phyloP scores from a whole-genome alignment of 2,797 vertebrate genomes.

The Ibycter americanus region DNA sequence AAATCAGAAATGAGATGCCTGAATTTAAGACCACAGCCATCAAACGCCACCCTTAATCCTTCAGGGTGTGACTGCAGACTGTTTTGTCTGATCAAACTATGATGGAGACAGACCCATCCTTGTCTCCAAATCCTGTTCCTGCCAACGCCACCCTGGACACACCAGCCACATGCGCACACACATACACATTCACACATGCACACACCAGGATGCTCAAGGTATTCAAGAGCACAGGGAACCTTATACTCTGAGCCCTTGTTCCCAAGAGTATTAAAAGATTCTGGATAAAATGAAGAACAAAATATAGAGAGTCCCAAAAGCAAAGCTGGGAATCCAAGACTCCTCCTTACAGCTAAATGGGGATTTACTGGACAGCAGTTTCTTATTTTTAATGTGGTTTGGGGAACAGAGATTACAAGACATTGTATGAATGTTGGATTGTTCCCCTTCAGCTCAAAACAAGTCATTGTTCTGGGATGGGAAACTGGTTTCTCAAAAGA shows the following conservation, averaged over 20 bases:
- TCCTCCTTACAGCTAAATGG: background rate
- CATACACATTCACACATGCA: no score
- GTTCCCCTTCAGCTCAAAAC: conserved; percentile 1
- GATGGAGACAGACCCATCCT: background rate
- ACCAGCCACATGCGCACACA: background rate
- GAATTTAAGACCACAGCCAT: background rate
- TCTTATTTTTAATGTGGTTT: background rate
- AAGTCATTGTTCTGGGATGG: conserved; percentile 24
- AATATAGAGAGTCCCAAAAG: background rate
- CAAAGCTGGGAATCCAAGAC: background rate
- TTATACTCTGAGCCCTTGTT: background rate
- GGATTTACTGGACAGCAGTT: background rate
- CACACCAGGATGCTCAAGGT: background rate
- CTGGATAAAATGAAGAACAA: background rate
- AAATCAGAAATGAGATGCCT: background rate
- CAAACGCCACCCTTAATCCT: background rate
- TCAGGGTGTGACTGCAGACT: background rate
- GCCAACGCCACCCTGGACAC: background rate
- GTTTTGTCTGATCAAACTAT: conserved; percentile 14
- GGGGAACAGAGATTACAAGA: conserved; percentile 31
- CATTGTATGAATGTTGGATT: background rate
- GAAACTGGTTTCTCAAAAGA: conserved; percentile 38
- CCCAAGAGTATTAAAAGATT: background rate
- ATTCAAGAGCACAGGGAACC: background rate
- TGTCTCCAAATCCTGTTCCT: background rate